Evolutionary conservation across 1,140 invertebrate species (phyloP).

Genomic region (Zaprionus tsacasi): DNA sequence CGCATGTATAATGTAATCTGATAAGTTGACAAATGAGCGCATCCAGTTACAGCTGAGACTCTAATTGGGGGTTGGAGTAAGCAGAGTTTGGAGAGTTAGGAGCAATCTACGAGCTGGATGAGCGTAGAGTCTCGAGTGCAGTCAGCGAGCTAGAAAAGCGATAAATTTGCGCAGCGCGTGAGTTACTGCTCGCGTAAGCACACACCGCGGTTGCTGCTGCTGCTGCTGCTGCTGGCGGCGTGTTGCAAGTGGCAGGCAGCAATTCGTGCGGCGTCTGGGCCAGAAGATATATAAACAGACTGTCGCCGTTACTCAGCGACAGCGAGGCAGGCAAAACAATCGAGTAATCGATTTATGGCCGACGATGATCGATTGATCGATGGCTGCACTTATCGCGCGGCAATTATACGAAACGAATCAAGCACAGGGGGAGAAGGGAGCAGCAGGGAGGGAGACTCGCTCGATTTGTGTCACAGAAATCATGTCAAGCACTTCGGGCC

Average conservation of each 20-base stretch:
- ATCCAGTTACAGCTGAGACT: not conserved
- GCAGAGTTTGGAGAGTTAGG: not conserved
- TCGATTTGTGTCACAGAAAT: conserved; percentile 60
- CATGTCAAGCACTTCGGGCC: conserved; percentile 68
- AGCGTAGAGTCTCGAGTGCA: not conserved
- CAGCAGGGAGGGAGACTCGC: not conserved
- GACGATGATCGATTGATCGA: conserved; percentile 62
- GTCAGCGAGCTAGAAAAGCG: conserved; percentile 9
- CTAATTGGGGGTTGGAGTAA: conserved; percentile 1
- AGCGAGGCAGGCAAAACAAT: conserved; percentile 20
- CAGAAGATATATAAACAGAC: conserved; percentile 66
- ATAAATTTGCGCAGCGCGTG: conserved; percentile 24
- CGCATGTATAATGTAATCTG: not conserved
- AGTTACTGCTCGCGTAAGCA: not conserved
- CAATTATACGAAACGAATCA: conserved; percentile 58
- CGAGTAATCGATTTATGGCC: conserved; percentile 41
- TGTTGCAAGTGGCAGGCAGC: conserved; percentile 13
- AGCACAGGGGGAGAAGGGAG: too few species aligned
- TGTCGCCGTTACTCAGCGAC: conserved; percentile 53
- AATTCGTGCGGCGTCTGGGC: conserved; percentile 64
- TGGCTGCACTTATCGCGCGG: conserved; percentile 70
- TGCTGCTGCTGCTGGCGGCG: conserved; percentile 7
- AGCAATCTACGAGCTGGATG: not conserved
- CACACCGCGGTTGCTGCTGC: conserved; percentile 13
- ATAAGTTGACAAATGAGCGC: conserved; percentile 3